A percentile compares a stretch with the other conserved stretches of the same genome.
Conservation (phyloP, 2,113 vertebrate species). For the Edolisoma coerulescens region DNA sequence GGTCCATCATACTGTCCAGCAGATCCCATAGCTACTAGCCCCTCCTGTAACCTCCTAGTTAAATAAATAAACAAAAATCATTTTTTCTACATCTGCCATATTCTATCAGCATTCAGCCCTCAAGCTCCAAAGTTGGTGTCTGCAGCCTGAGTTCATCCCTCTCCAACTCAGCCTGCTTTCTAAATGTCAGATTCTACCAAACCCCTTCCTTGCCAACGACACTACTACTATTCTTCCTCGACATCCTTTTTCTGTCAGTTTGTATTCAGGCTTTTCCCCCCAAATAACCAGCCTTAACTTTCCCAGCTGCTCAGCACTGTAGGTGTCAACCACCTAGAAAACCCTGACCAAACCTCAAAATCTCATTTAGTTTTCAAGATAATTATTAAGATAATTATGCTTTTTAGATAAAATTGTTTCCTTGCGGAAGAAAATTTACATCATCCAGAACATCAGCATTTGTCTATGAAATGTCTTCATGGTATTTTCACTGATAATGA, state of each 20-base stretch:
- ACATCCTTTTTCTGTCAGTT: background rate
- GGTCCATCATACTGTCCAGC: background rate
- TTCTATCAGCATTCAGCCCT: background rate
- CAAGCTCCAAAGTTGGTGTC: background rate
- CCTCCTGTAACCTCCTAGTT: background rate
- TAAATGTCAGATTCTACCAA: background rate
- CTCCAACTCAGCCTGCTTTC: background rate
- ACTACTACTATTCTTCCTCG: background rate
- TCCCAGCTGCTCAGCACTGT: background rate
- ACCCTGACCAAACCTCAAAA: background rate
- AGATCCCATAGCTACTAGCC: background rate
- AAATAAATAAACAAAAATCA: background rate
- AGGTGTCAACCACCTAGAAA: background rate
- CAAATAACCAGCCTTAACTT: background rate
- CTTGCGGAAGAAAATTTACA: background rate
- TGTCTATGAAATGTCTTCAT: background rate
- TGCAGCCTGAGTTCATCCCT: background rate
- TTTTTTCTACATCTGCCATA: background rate
- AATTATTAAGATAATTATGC: constrained; percentile 1
- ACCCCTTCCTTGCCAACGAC: background rate
- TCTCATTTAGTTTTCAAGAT: background rate
- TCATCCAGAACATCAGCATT: background rate
- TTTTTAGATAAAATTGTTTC: constrained; percentile 38
- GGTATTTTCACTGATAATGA: constrained; percentile 41
- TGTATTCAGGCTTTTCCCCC: background rate